These are phyloP conservation scores for Phengaris arion DNA, from an alignment of 2,888 invertebrate species.

Conservation along the genomic window DNA sequence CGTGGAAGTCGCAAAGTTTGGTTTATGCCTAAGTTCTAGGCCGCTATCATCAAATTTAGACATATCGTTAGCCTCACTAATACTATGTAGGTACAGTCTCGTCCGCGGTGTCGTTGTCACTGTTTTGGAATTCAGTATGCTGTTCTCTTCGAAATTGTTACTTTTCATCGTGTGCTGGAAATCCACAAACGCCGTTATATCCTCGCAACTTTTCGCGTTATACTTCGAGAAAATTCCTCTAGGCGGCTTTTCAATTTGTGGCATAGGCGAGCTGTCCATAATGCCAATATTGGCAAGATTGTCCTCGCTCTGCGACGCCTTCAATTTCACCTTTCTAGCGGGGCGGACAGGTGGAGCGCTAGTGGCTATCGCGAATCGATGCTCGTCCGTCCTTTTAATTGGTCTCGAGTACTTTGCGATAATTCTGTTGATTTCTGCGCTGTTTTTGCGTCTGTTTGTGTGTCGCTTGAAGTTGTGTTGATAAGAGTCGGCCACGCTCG, in stretches of 20 bases:
- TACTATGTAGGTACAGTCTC: constrained; percentile 57
- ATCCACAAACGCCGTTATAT: constrained; percentile 66
- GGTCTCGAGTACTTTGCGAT: constrained; percentile 75
- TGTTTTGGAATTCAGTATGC: constrained; percentile 64
- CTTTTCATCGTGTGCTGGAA: constrained; percentile 61
- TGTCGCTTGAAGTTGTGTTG: constrained; percentile 76
- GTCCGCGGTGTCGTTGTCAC: constrained; percentile 44
- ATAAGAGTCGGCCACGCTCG: constrained; percentile 73
- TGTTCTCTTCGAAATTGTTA: constrained; percentile 65
- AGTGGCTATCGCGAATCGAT: constrained; percentile 51
- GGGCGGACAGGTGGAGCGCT: constrained; percentile 59
- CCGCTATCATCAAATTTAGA: constrained; percentile 60
- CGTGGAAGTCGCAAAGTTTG: constrained; percentile 63
- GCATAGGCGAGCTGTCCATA: constrained; percentile 58
- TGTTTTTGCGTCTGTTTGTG: constrained; percentile 74
- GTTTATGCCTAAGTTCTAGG: constrained; percentile 53
- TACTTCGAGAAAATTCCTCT: constrained; percentile 57
- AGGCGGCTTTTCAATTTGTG: constrained; percentile 37
- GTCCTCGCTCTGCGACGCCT: constrained; percentile 68
- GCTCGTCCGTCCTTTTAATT: constrained; percentile 60
- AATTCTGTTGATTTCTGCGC: constrained; percentile 77
- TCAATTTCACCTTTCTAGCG: constrained; percentile 54
- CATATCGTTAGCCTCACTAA: constrained; percentile 56
- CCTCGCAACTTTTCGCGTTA: constrained; percentile 68
- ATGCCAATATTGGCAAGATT: constrained; percentile 60